Percentiles rank a stretch among this genome's conserved stretches.
phyloP scores from a whole-genome alignment of 2,888 invertebrate genomes.

The Rotaria macrura region DNA sequence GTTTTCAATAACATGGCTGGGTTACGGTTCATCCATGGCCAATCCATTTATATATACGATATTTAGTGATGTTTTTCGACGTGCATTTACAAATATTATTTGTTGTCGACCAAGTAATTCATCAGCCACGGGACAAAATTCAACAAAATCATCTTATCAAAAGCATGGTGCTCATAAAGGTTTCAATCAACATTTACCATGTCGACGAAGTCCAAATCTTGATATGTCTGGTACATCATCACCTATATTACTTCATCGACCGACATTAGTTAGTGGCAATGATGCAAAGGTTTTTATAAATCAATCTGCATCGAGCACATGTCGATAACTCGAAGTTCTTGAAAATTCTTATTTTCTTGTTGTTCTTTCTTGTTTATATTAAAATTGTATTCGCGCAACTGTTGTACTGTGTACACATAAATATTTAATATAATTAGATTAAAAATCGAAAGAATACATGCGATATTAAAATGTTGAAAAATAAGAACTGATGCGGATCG shows the following conservation, averaged over 20 bases:
- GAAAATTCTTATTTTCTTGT: background rate
- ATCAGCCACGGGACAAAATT: background rate
- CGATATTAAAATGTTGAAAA: too few species aligned
- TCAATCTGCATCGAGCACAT: background rate
- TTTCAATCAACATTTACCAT: background rate
- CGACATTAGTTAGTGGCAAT: too few species aligned
- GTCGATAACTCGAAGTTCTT: background rate
- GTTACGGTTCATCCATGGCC: conserved; percentile 45
- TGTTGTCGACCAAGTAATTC: conserved; percentile 38
- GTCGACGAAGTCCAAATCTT: background rate
- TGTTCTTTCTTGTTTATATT: background rate
- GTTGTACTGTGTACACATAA: background rate
- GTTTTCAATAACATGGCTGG: conserved; percentile 47
- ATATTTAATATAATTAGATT: too few species aligned
- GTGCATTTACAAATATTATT: conserved; percentile 44
- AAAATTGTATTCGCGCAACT: background rate
- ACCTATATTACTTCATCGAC: background rate
- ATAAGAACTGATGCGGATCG: too few species aligned
- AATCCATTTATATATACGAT: conserved; percentile 50
- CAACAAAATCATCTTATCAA: background rate
- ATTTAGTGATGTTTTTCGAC: conserved; percentile 47
- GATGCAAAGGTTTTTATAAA: conserved; percentile 11
- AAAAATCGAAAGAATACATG: too few species aligned
- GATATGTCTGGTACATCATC: background rate
- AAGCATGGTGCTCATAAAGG: background rate